A percentile compares a stretch with the other conserved stretches of the same genome.
Evolutionary conservation across 1,140 invertebrate genomes (phyloP).

Genomic region (Megalonaias nervosa): DNA sequence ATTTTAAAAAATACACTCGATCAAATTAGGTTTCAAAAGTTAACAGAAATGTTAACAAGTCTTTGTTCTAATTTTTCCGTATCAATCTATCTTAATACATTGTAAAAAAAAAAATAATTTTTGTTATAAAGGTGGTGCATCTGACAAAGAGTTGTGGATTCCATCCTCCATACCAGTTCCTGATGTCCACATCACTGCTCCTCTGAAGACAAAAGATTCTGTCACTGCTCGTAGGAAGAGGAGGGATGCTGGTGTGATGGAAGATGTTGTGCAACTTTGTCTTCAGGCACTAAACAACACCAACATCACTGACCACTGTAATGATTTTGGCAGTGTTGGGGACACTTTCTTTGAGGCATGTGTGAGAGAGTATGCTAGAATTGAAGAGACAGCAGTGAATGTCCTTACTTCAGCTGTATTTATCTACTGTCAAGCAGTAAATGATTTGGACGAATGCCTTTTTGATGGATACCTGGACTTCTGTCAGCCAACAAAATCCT

Average conservation of each 20-base stretch:
- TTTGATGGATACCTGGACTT: slow-evolving; percentile 33
- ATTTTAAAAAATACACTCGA: background rate
- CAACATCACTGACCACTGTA: slow-evolving; percentile 15
- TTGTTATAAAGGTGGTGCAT: background rate
- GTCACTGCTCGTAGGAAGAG: slow-evolving; percentile 6
- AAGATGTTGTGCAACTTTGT: background rate
- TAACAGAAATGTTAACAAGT: background rate
- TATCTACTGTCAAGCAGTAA: slow-evolving; percentile 21
- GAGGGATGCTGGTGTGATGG: background rate
- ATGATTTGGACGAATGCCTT: slow-evolving; percentile 18
- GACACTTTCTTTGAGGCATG: slow-evolving; percentile 34
- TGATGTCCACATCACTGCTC: background rate
- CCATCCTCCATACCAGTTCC: slow-evolving; percentile 23
- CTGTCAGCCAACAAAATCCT: slow-evolving; percentile 12
- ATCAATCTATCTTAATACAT: background rate
- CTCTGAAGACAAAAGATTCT: background rate
- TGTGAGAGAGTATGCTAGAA: slow-evolving; percentile 21
- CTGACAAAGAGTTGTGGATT: background rate
- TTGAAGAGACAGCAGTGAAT: background rate
- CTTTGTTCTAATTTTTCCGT: background rate
- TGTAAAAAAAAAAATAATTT: background rate
- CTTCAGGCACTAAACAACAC: slow-evolving; percentile 15
- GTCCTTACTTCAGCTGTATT: slow-evolving; percentile 11
- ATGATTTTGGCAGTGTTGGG: slow-evolving; percentile 1
- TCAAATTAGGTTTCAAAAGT: background rate